Base-by-base conservation (phyloP, 2,888 invertebrate genomes). In the Emmelina monodactyla region DNA sequence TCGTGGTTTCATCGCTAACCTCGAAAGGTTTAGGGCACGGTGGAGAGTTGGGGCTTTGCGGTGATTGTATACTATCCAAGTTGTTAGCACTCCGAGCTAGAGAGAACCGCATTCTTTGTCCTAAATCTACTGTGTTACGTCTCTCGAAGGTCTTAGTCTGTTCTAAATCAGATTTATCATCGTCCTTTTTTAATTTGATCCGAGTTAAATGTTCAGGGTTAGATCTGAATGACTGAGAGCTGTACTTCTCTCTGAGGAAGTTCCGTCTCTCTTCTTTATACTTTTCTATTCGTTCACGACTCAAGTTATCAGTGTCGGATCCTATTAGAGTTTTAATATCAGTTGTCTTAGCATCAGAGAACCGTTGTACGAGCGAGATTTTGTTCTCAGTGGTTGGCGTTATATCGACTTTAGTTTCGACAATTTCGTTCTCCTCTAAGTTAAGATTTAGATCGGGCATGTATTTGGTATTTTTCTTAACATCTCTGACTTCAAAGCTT, bases 211-310 rank as follows among this genome's bases (percentile, higher is more conserved):
- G 70, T 30, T 85, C 73, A 1, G 85, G 85, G 38, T 82, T 84
- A 44, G 87, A 87, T 32, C 88, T 82, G 39, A 93, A 88, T 7
- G 91, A 88, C 47, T 92, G 92, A 1, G 91, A 88, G 42, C 91
- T 88, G 59, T 92, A 93, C 61, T 92, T 93, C 56, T 94, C 92
- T 31, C 92, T 84, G 10, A 94, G 68, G 52, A 92, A 91, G 47
- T 87, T 88, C 33, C 94, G 81, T n/a, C 94, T 76, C 56, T 94
- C 94, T 57, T 94, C 92, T 69, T 94, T 94, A 60, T 94, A 94
- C 59, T 90, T 89, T 64, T 94, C 93, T 44, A 94, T 92, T 31
- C 94, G 72, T 55, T 94, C 93, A 31, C 94, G 76, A 50, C 89
- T 88, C 14, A 87, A 57, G 36, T 84, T 83, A 5, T 84, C 73